These are phyloP conservation scores for Benitochromis conjunctus DNA, from an alignment of 2,113 vertebrate species.

Conservation along the genomic window DNA sequence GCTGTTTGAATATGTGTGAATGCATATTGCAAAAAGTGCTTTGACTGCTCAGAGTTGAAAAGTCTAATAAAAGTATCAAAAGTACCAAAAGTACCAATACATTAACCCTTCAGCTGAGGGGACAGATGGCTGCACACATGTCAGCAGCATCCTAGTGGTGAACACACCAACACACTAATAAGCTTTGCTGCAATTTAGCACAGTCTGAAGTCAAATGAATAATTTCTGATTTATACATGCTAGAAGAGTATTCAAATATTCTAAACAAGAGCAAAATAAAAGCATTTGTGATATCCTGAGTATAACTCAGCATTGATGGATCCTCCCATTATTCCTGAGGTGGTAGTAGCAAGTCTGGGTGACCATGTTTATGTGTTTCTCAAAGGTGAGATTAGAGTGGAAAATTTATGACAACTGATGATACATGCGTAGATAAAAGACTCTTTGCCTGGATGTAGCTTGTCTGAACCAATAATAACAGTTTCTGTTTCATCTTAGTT, in stretches of 20 bases:
- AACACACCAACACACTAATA: neutral
- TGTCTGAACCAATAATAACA: accelerated
- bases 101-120: neutral
- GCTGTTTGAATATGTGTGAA: neutral
- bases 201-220: neutral
- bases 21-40: neutral
- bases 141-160: neutral
- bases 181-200: neutral
- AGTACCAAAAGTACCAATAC: too few relatives aligned
- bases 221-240: neutral
- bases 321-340: neutral
- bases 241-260: neutral
- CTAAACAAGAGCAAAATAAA: neutral
- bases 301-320: accelerated
- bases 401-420: neutral
- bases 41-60: neutral
- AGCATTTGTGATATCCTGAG: neutral
- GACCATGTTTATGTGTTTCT: neutral
- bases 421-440: accelerated
- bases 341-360: neutral
- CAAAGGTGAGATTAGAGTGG: neutral
- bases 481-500: neutral
- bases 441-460: accelerated
- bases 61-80: neutral
- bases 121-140: neutral